phyloP scores from a whole-genome alignment of 2,888 invertebrate genomes.

The Philaethria dido region DNA sequence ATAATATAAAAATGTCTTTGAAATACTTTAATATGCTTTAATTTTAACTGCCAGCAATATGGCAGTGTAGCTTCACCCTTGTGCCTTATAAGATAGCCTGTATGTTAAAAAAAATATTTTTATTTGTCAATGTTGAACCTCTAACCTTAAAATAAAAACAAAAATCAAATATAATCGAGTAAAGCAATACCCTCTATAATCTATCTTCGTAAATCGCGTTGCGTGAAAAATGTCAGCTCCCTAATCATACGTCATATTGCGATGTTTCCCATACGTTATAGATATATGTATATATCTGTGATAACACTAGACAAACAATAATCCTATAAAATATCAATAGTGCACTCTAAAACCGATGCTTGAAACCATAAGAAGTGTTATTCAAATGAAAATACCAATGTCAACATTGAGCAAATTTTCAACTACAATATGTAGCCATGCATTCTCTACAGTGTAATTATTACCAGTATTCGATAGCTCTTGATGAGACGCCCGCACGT shows the following conservation, averaged over 20 bases:
- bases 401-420: conserved; percentile 16
- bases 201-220: conserved; percentile 1
- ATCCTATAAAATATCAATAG: conserved; percentile 18
- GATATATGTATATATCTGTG: background rate
- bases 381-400: conserved; percentile 13
- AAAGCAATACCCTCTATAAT: background rate
- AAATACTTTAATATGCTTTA: background rate
- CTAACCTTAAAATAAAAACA: background rate
- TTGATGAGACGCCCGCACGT: conserved; percentile 24
- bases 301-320: conserved; percentile 10
- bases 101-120: background rate
- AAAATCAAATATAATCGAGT: background rate
- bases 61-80: background rate
- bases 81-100: background rate
- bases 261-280: background rate
- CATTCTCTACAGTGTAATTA: conserved; percentile 20
- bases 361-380: conserved; percentile 2
- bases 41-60: background rate
- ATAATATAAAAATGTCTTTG: no score
- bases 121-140: background rate
- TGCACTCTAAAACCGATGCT: conserved; percentile 13
- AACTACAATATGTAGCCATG: conserved; percentile 19
- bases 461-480: conserved; percentile 19
- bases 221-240: background rate
- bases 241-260: background rate